phyloP scores from a whole-genome alignment of 2,888 invertebrate genomes.

The Esperia sulphurella region DNA sequence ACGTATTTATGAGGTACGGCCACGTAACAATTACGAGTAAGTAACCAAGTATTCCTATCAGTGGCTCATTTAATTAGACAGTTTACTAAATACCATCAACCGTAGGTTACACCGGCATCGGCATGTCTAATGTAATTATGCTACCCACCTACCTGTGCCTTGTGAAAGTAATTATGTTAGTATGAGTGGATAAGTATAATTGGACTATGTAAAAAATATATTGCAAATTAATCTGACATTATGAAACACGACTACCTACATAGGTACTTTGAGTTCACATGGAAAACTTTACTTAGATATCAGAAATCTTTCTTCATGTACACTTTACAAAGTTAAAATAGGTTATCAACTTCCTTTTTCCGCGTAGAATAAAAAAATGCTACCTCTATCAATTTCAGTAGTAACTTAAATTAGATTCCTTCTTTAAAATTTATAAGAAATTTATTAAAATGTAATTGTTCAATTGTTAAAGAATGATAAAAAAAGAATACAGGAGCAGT shows the following conservation, averaged over 20 bases:
- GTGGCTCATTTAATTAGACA: slow-evolving; percentile 3
- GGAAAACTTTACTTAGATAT: not conserved
- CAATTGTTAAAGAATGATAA: too few species aligned
- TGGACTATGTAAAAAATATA: not conserved
- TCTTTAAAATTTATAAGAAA: too few species aligned
- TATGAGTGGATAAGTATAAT: not conserved
- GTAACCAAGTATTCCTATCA: slow-evolving; percentile 6
- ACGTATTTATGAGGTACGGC: too few species aligned
- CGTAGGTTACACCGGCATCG: not conserved
- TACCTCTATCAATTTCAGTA: too few species aligned
- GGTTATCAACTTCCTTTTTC: too few species aligned
- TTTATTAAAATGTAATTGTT: too few species aligned
- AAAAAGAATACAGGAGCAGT: too few species aligned
- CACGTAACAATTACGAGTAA: too few species aligned
- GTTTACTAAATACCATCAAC: not conserved
- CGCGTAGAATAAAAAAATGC: too few species aligned
- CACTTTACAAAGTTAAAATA: too few species aligned
- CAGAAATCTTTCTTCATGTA: too few species aligned
- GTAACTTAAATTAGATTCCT: too few species aligned
- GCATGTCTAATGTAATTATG: not conserved
- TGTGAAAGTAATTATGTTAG: not conserved
- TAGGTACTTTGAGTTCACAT: not conserved
- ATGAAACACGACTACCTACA: not conserved
- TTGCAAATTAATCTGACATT: not conserved
- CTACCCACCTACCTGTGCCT: not conserved